Conservation (phyloP, 2,888 invertebrate genomes). For the Trachelus troglodyta region DNA sequence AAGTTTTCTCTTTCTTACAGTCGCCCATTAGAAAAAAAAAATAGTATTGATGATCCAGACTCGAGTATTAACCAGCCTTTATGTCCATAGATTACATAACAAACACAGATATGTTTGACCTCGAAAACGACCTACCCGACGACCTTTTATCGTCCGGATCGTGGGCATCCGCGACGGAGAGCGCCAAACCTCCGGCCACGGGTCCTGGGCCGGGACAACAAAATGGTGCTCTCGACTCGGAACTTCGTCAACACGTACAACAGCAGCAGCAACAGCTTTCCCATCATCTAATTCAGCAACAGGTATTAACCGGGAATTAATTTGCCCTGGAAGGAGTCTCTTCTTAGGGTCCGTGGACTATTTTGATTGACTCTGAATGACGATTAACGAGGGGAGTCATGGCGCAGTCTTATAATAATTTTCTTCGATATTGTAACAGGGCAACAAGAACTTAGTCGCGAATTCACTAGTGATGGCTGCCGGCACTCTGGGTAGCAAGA, state of each 20-base stretch:
- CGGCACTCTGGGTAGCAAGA: constrained; percentile 83
- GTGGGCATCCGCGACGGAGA: constrained; percentile 76
- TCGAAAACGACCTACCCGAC: constrained; percentile 93
- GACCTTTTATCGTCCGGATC: constrained; percentile 83
- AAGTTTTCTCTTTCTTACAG: background rate
- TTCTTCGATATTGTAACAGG: constrained; percentile 69
- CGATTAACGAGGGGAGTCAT: background rate
- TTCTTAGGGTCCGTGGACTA: background rate
- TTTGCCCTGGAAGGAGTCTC: background rate
- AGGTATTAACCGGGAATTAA: constrained; percentile 57
- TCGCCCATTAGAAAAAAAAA: background rate
- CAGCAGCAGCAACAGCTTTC: constrained; percentile 73
- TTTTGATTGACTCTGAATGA: background rate
- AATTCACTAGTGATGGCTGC: constrained; percentile 79
- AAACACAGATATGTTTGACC: constrained; percentile 86
- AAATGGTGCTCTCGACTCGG: constrained; percentile 79
- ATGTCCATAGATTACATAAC: constrained; percentile 79
- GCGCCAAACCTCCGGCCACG: constrained; percentile 83
- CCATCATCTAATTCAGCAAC: constrained; percentile 77
- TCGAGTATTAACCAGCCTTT: constrained; percentile 21
- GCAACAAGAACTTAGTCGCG: constrained; percentile 77
- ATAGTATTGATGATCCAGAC: background rate
- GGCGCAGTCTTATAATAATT: constrained; percentile 50
- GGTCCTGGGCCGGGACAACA: constrained; percentile 85
- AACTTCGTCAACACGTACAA: constrained; percentile 67